Percentiles rank a stretch among this genome's conserved stretches.
Conservation (phyloP, 2,113 vertebrate genomes). For the Perca schrenkii region DNA sequence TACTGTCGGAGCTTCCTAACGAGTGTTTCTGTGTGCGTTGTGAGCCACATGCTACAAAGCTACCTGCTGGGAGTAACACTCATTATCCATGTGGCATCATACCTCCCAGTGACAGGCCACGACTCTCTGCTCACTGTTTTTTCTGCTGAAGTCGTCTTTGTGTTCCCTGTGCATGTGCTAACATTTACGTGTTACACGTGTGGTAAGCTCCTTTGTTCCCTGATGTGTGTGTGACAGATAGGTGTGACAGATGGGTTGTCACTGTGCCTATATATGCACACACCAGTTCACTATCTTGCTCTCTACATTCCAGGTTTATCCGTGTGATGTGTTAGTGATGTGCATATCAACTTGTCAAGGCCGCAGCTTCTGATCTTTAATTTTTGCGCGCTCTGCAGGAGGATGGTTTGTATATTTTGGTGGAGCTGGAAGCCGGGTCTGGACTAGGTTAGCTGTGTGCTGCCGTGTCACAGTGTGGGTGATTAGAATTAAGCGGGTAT, state of each 20-base stretch:
- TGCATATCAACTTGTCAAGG: conserved; percentile 37
- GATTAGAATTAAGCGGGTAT: conserved; percentile 53
- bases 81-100: conserved; percentile 73
- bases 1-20: conserved; percentile 58
- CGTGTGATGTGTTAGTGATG: conserved; percentile 45
- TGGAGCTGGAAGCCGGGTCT: conserved; percentile 4
- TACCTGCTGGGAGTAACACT: conserved; percentile 74
- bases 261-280: conserved; percentile 20
- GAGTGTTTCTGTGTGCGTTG: conserved; percentile 53
- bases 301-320: conserved; percentile 34
- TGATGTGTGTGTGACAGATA: conserved; percentile 8
- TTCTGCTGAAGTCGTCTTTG: conserved; percentile 34
- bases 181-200: conserved; percentile 41
- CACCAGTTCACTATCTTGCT: conserved; percentile 10
- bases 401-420: neutral
- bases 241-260: conserved; percentile 32
- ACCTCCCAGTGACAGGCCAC: conserved; percentile 66
- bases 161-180: conserved; percentile 29
- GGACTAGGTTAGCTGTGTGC: conserved; percentile 22
- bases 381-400: conserved; percentile 17
- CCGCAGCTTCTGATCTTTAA: conserved; percentile 37
- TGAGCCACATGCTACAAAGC: conserved; percentile 62
- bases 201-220: conserved; percentile 49
- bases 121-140: conserved; percentile 54
- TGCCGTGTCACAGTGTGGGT: conserved; percentile 6